Base-by-base conservation (phyloP, 2,797 vertebrate species). In the Synaphobranchus kaupii region DNA sequence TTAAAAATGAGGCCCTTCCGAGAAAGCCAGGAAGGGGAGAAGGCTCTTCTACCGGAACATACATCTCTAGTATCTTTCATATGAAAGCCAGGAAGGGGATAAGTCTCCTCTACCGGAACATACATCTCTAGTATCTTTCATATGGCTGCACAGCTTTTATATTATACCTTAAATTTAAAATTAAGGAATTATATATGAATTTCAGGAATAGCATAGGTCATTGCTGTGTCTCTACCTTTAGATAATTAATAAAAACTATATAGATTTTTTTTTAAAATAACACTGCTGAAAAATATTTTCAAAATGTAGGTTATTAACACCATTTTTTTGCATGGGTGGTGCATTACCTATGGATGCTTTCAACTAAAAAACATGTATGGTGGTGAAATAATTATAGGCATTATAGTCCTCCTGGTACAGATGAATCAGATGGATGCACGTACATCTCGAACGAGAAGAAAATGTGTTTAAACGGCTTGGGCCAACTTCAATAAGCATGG, bases 1-100 rank as follows among this genome's bases (percentile, higher is more conserved):
- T 86, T 86, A 80, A 88, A 87, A 50, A 81, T 8, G 6, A 86
- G 86, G 76, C 81, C 78, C 83, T 86, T 89, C 84, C 48, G 78
- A 76, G 83, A 60, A 78, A 73, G 71, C 15, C 44, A 50, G n/a
- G 68, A 20, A 31, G n/a, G 9, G 5, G 7, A 58, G 82, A 83
- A 8, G 58, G 44, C 56, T 60, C 60, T 80, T 82, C 34, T 58
- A 84, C 66, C 71, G 66, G 73, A 31, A 31, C 78, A 13, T 25
- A 76, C 1, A 66, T 52, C 83, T 87, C 68, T 48, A 4, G 47
- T 48, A 81, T 88, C 54, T 78, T 86, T 86, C 82, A 50, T 22
- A 84, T 60, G 63, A 60, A 78, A 73, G 71, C 15, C 44, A 50
- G 39, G 68, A 20, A 31, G n/a, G 9, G 5, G 7, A 58, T 52